Percentiles rank a stretch among this genome's conserved stretches.
These are phyloP conservation scores for Tauraco hartlaubi DNA, from an alignment of 2,797 vertebrate genomes.

Conservation along the genomic window DNA sequence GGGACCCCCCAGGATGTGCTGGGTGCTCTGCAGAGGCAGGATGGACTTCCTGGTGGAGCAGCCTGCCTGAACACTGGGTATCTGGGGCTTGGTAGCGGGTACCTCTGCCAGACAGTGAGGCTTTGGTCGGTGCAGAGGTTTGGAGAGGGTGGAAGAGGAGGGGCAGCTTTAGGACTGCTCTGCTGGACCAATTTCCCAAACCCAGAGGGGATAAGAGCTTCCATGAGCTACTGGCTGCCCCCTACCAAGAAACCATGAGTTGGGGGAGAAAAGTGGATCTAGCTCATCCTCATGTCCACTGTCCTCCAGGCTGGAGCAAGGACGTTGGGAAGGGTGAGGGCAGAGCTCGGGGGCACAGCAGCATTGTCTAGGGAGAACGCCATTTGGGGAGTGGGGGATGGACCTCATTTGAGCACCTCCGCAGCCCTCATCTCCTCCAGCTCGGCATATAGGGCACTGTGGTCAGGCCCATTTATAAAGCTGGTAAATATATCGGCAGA, in stretches of 20 bases:
- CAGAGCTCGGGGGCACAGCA: neutral
- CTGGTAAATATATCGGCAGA: constrained; percentile 83
- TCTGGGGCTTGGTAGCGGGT: neutral
- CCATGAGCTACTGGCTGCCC: neutral
- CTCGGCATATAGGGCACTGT: constrained; percentile 75
- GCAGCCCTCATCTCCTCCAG: constrained; percentile 42
- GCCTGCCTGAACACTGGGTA: neutral
- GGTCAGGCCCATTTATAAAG: constrained; percentile 86
- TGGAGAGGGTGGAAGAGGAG: neutral
- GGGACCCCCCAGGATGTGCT: neutral
- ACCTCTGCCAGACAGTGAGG: neutral
- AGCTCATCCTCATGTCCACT: neutral
- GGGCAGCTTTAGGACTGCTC: neutral
- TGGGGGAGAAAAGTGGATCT: neutral
- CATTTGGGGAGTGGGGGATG: neutral
- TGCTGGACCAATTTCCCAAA: neutral
- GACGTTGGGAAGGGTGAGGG: too few relatives aligned
- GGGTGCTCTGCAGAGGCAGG: neutral
- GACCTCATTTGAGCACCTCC: neutral
- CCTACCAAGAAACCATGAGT: neutral
- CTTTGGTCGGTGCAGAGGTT: neutral
- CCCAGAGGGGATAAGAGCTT: neutral
- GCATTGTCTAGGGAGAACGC: rapidly evolving
- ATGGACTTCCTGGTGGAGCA: neutral
- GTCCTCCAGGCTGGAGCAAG: neutral